Conservation (phyloP, 2,797 vertebrate species). For the Huso huso region DNA sequence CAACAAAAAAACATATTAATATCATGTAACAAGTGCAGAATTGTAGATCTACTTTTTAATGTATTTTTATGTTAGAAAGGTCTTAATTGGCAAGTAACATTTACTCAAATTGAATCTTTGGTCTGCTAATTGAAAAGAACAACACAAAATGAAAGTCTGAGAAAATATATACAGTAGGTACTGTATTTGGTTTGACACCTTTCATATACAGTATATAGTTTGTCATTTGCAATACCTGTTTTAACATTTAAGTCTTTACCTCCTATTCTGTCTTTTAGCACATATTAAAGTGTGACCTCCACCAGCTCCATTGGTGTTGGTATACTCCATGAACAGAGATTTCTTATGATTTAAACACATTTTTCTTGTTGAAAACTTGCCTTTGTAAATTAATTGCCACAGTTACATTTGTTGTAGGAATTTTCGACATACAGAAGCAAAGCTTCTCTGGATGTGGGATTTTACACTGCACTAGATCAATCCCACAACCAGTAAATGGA, state of each 20-base stretch:
- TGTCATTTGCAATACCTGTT: too few species aligned
- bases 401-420: conserved; percentile 70
- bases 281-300: conserved; percentile 4
- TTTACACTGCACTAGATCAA: conserved; percentile 81
- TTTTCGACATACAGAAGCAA: conserved; percentile 62
- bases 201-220: too few species aligned
- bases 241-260: neutral
- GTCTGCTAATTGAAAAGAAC: too few species aligned
- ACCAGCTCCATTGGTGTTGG: conserved; percentile 2
- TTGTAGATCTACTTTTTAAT: too few species aligned
- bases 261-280: neutral
- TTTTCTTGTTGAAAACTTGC: conserved; percentile 29
- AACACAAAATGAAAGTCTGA: too few species aligned
- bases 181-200: too few species aligned
- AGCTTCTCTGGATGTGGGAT: conserved; percentile 66
- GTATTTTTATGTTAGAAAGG: too few species aligned
- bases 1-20: too few species aligned
- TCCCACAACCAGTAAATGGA: conserved; percentile 85
- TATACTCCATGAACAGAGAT: conserved; percentile 17
- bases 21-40: too few species aligned
- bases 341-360: conserved; percentile 40
- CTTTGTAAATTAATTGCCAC: conserved; percentile 70
- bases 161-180: too few species aligned
- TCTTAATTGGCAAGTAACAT: too few species aligned
- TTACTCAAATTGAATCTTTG: too few species aligned